Conservation (phyloP, 2,113 vertebrate species). For the Helogale parvula region DNA sequence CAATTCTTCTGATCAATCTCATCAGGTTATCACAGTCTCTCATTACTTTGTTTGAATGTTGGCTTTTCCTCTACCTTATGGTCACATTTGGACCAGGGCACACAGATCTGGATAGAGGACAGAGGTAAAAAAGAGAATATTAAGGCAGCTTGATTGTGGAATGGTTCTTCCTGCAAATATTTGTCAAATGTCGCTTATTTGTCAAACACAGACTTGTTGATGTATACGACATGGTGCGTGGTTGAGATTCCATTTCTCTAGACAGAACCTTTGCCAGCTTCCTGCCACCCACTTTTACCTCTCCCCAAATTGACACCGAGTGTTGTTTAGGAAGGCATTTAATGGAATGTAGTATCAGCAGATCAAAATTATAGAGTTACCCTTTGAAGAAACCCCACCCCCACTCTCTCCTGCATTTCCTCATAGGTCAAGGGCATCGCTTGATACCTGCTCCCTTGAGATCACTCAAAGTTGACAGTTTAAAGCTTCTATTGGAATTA, state of each 20-base stretch:
- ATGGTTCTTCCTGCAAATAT: not conserved
- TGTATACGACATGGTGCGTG: not conserved
- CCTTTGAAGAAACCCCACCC: not conserved
- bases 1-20: not conserved
- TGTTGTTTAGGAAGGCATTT: constrained; percentile 25
- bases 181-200: not conserved
- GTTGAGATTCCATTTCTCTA: not conserved
- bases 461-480: not conserved
- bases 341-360: not conserved
- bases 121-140: not conserved
- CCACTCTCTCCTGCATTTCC: not conserved
- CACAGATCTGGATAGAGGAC: not conserved
- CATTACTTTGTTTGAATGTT: not conserved
- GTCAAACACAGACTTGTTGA: not conserved
- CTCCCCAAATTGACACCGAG: not conserved
- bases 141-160: not conserved
- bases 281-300: not conserved
- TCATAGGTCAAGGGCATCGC: not conserved
- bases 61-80: not conserved
- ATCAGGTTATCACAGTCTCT: not conserved
- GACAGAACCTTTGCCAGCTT: not conserved
- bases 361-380: not conserved
- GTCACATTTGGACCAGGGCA: not conserved
- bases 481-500: not conserved
- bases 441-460: not conserved